A percentile compares a stretch with the other conserved stretches of the same genome.
Evolutionary conservation across 2,797 vertebrate species (phyloP).

Genomic region (Poeciliopsis paucimaculata): DNA sequence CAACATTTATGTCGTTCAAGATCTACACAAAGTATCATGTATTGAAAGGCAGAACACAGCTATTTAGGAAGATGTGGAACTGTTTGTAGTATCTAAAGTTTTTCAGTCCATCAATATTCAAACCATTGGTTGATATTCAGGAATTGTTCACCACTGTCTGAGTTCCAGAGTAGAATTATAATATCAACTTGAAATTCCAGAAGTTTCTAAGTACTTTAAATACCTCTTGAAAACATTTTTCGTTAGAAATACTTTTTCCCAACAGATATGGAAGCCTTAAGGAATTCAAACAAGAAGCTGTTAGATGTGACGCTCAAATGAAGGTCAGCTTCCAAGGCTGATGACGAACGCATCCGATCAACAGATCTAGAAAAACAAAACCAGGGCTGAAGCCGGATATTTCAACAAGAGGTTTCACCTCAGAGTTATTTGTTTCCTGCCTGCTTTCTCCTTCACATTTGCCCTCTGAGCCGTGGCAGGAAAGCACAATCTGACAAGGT

Average conservation of each 20-base stretch:
- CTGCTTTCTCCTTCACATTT: conserved; percentile 47
- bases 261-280: neutral
- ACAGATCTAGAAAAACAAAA: conserved; percentile 6
- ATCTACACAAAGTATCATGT: neutral
- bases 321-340: conserved; percentile 7
- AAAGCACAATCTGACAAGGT: conserved; percentile 43
- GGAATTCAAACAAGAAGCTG: neutral
- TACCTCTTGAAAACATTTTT: neutral
- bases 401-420: conserved; percentile 18
- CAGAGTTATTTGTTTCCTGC: conserved; percentile 38
- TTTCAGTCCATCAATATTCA: neutral
- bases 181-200: neutral
- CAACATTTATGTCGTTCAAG: neutral
- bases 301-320: neutral
- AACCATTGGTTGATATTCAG: neutral
- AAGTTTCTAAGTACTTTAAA: neutral
- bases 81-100: neutral
- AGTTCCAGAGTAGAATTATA: no score
- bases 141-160: no score
- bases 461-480: conserved; percentile 37
- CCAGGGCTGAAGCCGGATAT: conserved; percentile 26
- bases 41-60: neutral
- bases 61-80: neutral
- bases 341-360: neutral
- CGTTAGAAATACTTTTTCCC: neutral